Percentiles rank a stretch among this genome's conserved stretches.
Conservation (phyloP, 92 coral and sea anemone genomes). For the Parazoanthus atlanticus region DNA sequence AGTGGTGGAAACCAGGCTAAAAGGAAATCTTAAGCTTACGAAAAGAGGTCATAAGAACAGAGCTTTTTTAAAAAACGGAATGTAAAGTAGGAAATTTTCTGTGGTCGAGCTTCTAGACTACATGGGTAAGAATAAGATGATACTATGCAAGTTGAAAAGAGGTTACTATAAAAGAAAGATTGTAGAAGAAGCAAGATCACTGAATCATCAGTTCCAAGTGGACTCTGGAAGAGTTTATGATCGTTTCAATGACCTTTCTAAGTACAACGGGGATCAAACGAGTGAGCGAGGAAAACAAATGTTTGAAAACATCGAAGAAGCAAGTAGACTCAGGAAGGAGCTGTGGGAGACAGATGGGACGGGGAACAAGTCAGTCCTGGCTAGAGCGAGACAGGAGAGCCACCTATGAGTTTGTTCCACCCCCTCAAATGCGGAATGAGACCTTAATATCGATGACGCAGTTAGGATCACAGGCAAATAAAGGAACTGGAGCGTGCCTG, state of each 20-base stretch:
- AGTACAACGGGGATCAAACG: too few species aligned
- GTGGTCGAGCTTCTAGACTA: neutral
- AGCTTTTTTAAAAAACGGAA: neutral
- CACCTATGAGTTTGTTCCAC: neutral
- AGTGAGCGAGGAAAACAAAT: too few species aligned
- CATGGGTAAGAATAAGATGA: neutral
- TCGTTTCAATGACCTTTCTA: too few species aligned
- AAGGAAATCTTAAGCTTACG: neutral
- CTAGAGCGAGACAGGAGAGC: neutral
- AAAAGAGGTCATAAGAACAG: neutral
- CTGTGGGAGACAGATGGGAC: constrained; percentile 26
- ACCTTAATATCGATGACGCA: neutral
- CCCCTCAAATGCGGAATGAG: constrained; percentile 15
- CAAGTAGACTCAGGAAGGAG: constrained; percentile 1
- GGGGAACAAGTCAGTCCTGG: neutral
- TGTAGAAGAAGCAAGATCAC: too few species aligned
- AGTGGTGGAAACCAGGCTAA: neutral
- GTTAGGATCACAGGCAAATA: constrained; percentile 15
- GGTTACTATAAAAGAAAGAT: too few species aligned
- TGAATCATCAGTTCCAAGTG: too few species aligned
- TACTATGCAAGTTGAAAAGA: neutral
- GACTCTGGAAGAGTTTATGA: too few species aligned
- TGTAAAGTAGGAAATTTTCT: neutral
- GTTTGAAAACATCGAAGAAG: constrained; percentile 23
- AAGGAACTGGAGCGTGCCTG: constrained; percentile 41